These are phyloP conservation scores for Whitmania pigra DNA, from an alignment of 1,140 invertebrate species.

Conservation along the genomic window DNA sequence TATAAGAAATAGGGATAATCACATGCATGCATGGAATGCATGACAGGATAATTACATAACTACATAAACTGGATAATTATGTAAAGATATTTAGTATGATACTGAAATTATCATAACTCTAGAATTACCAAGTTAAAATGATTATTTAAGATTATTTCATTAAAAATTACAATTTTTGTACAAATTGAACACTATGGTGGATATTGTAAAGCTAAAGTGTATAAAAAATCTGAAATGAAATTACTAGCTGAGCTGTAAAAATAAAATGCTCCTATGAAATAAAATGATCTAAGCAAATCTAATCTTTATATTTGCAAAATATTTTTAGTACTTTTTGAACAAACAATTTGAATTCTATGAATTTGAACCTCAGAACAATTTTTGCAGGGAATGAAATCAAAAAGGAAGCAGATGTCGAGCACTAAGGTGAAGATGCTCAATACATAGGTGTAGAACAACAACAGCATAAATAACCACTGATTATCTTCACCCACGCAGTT, in stretches of 20 bases:
- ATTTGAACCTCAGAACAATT: background rate
- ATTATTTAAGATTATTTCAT: background rate
- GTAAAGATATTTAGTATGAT: background rate
- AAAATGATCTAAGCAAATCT: background rate
- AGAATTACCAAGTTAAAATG: background rate
- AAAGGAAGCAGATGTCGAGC: conserved; percentile 17
- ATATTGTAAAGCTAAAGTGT: background rate
- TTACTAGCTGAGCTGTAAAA: background rate
- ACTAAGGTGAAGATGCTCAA: conserved; percentile 31
- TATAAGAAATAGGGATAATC: background rate
- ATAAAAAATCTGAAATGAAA: background rate
- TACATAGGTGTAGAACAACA: conserved; percentile 34
- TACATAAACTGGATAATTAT: background rate
- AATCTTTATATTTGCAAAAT: no score
- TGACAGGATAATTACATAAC: no score
- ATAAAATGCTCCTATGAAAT: background rate
- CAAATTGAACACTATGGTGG: background rate
- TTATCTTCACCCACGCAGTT: conserved; percentile 42
- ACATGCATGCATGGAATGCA: conserved; percentile 8
- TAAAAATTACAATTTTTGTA: background rate
- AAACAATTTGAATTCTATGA: no score
- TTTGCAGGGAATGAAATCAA: background rate
- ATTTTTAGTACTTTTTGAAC: no score
- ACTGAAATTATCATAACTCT: background rate
- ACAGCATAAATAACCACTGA: conserved; percentile 36